Evolutionary conservation across 1,140 invertebrate species (phyloP), one percentile per base, ranked within the genome.

Genomic region (Scaptodrosophila lebanonensis): DNA sequence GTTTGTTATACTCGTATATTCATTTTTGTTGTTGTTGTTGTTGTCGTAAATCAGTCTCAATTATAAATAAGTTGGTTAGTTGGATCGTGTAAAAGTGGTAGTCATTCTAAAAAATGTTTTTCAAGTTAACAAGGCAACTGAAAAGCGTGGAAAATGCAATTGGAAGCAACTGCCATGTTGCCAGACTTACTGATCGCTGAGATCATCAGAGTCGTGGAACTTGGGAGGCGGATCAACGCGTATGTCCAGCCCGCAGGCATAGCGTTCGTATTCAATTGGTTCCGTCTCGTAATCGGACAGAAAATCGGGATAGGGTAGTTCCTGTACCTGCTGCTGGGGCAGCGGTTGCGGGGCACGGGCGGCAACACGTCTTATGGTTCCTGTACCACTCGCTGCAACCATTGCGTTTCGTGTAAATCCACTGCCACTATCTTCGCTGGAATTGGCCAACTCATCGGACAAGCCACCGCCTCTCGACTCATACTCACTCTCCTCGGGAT

Each of bases 171-270:
- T 45, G 1, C 32, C 22, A 4, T 59, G 17, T 45, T 39, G 36
- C 36, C 22, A 16, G n/a, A 9, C 15, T 62, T 70, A 86, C 16
- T 79, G 79, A 64, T 86, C 84, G 47, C 84, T 86, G 2, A 83
- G 40, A 32, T 84, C 76, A 47, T 86, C 85, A 11, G 83, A 86
- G 35, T 86, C 84, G 29, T 84, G 67, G 33, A 86, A 86, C 33
- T 82, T 86, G 15, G 85, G 84, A 8, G 85, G 85, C 20, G 85
- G 85, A 69, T 84, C 85, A n/a, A 86, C 83, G 17, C 82, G 63
- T 52, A 85, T 83, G 30, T 84, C 79, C 42, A 86, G 58, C 0
- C 83, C 85, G 40, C 77, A 83, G 6, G 79, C 77, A 63, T 75
- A 86, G 0, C 79, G 84, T 47, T 86, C 84, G 35, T 84, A 84